Conservation (phyloP, 2,888 invertebrate species). For the Teinopalpus imperialis region DNA sequence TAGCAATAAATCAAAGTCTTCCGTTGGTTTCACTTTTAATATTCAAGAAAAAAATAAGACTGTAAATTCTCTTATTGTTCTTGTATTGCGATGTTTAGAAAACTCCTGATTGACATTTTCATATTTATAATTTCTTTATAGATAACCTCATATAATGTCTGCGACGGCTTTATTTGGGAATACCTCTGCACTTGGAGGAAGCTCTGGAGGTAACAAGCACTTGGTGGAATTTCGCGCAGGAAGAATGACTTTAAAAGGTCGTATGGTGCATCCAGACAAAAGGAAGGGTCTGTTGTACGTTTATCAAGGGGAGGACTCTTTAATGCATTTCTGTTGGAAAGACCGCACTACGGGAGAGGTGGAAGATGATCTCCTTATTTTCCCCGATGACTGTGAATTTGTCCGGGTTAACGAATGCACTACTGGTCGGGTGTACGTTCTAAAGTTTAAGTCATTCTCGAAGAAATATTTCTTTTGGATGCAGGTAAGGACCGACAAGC, state of each 20-base stretch:
- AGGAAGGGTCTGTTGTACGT: conserved; percentile 97
- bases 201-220: conserved; percentile 93
- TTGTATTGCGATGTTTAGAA: no score
- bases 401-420: conserved; percentile 96
- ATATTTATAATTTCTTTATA: no score
- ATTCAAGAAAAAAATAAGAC: no score
- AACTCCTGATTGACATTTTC: no score
- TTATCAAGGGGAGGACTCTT: conserved; percentile 97
- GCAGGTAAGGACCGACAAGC: no score
- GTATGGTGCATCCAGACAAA: conserved; percentile 96
- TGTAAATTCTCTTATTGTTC: no score
- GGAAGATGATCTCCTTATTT: conserved; percentile 98
- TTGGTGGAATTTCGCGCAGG: conserved; percentile 97
- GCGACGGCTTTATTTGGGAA: conserved; percentile 89
- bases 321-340: conserved; percentile 99
- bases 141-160: conserved; percentile 66
- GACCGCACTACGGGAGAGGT: conserved; percentile 95
- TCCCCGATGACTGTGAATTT: conserved; percentile 99
- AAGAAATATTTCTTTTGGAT: conserved; percentile 99
- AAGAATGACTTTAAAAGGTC: conserved; percentile 96
- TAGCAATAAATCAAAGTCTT: no score
- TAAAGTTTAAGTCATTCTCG: conserved; percentile 97
- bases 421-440: conserved; percentile 96
- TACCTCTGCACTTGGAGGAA: conserved; percentile 87
- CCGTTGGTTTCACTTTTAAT: no score